A percentile compares a stretch with the other conserved stretches of the same genome.
Evolutionary conservation across 2,113 vertebrate species (phyloP).

Genomic region (Rhea americana): DNA sequence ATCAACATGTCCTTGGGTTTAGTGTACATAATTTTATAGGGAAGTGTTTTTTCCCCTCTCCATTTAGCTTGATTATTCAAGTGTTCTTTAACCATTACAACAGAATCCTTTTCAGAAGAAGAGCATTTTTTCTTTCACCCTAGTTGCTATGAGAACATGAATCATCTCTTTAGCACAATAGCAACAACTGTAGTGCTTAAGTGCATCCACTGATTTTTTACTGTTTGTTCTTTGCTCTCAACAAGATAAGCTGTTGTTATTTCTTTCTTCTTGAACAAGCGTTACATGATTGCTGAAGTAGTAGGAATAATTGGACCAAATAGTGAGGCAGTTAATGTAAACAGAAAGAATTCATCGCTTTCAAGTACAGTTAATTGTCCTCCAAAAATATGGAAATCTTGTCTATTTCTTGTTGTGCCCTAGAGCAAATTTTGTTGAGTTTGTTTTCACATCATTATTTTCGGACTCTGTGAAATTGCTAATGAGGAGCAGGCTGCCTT

Average conservation of each 20-base stretch:
- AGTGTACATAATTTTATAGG: slow-evolving; percentile 63
- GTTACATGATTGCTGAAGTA: slow-evolving; percentile 83
- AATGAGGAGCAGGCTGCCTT: slow-evolving; percentile 62
- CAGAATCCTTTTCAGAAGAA: slow-evolving; percentile 77
- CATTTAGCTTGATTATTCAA: slow-evolving; percentile 78
- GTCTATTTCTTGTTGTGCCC: slow-evolving; percentile 79
- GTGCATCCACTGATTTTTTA: slow-evolving; percentile 81
- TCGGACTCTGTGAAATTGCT: slow-evolving; percentile 67
- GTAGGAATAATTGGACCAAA: slow-evolving; percentile 82
- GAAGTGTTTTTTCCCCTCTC: slow-evolving; percentile 66
- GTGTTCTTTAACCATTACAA: slow-evolving; percentile 77
- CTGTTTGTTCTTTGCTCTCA: slow-evolving; percentile 82
- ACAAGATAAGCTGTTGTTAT: slow-evolving; percentile 85
- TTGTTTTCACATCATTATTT: slow-evolving; percentile 77
- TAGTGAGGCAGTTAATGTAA: slow-evolving; percentile 80
- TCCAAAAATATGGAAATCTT: slow-evolving; percentile 73
- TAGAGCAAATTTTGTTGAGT: slow-evolving; percentile 81
- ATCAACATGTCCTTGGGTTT: slow-evolving; percentile 65
- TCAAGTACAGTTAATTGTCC: slow-evolving; percentile 76
- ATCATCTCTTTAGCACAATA: slow-evolving; percentile 82
- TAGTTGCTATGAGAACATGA: slow-evolving; percentile 82
- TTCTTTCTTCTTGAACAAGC: slow-evolving; percentile 86
- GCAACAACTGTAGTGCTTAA: slow-evolving; percentile 78
- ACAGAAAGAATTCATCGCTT: slow-evolving; percentile 80
- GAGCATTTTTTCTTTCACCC: slow-evolving; percentile 45